Conservation (phyloP, 2,797 vertebrate species). For the Lutjanus campechanus region DNA sequence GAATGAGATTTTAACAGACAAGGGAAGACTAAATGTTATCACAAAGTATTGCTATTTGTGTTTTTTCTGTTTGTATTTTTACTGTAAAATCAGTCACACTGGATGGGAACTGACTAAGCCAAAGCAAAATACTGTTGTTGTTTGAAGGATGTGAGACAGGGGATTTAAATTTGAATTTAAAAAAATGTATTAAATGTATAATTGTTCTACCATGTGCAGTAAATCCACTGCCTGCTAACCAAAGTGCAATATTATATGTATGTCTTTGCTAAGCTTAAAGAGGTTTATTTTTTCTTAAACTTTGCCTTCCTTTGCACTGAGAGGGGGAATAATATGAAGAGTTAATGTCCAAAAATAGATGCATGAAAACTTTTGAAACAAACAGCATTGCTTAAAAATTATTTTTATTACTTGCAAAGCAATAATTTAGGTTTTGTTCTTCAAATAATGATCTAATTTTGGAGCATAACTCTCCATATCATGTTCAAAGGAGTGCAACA, state of each 20-base stretch:
- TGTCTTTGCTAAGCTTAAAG: slow-evolving; percentile 62
- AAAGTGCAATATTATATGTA: slow-evolving; percentile 83
- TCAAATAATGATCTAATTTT: slow-evolving; percentile 29
- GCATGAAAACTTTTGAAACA: slow-evolving; percentile 1
- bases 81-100: slow-evolving; percentile 86
- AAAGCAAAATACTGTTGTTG: slow-evolving; percentile 73
- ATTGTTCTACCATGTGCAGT: slow-evolving; percentile 65
- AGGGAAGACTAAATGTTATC: slow-evolving; percentile 31
- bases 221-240: slow-evolving; percentile 75
- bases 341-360: slow-evolving; percentile 31
- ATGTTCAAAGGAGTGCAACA: slow-evolving; percentile 36
- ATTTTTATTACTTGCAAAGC: neutral
- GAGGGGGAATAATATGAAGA: slow-evolving; percentile 47
- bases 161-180: slow-evolving; percentile 52
- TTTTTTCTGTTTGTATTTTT: slow-evolving; percentile 67
- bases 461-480: slow-evolving; percentile 16
- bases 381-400: neutral
- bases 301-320: slow-evolving; percentile 77
- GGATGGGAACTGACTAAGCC: slow-evolving; percentile 80
- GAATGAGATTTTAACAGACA: slow-evolving; percentile 51
- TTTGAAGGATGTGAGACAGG: slow-evolving; percentile 59
- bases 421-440: slow-evolving; percentile 3
- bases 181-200: slow-evolving; percentile 50
- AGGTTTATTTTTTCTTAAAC: slow-evolving; percentile 61
- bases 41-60: slow-evolving; percentile 3